phyloP scores from a whole-genome alignment of 2,888 invertebrate species.

The Ashinkailepas kermadecensis region DNA sequence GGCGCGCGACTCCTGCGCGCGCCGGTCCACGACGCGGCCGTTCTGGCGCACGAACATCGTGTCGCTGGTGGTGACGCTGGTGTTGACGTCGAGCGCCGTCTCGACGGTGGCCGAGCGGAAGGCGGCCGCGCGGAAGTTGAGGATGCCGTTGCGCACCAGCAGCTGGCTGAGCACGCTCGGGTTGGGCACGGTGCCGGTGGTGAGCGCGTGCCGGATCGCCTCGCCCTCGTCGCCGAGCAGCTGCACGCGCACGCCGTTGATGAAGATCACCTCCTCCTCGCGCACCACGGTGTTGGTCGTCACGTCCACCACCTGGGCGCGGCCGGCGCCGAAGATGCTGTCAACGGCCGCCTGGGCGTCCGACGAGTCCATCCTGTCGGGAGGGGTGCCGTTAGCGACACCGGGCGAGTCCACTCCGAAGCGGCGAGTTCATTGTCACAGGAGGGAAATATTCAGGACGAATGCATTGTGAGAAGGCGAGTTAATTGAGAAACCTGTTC shows the following conservation, averaged over 20 bases:
- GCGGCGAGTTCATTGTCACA: too few relatives aligned
- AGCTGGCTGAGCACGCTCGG: slow-evolving; percentile 29
- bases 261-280: slow-evolving; percentile 32
- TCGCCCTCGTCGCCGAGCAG: slow-evolving; percentile 33
- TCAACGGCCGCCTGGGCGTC: slow-evolving; percentile 34
- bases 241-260: slow-evolving; percentile 33
- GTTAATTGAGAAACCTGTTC: too few relatives aligned
- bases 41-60: slow-evolving; percentile 30
- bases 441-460: too few relatives aligned
- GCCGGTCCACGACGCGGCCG: slow-evolving; percentile 31
- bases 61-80: slow-evolving; percentile 32
- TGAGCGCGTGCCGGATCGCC: slow-evolving; percentile 31
- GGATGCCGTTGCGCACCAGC: slow-evolving; percentile 28
- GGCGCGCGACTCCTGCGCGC: slow-evolving; percentile 25
- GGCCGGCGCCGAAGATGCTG: slow-evolving; percentile 32
- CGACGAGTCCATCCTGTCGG: slow-evolving; percentile 6
- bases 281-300: slow-evolving; percentile 31
- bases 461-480: too few relatives aligned
- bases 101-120: neutral
- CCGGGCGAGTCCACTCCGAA: too few relatives aligned
- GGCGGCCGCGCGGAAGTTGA: slow-evolving; percentile 26
- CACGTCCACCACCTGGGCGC: slow-evolving; percentile 33
- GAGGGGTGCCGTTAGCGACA: neutral
- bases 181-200: slow-evolving; percentile 32
- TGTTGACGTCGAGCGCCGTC: neutral